These are phyloP conservation scores for Eudyptes chrysolophus DNA, from an alignment of 2,113 vertebrate genomes.

Conservation along the genomic window DNA sequence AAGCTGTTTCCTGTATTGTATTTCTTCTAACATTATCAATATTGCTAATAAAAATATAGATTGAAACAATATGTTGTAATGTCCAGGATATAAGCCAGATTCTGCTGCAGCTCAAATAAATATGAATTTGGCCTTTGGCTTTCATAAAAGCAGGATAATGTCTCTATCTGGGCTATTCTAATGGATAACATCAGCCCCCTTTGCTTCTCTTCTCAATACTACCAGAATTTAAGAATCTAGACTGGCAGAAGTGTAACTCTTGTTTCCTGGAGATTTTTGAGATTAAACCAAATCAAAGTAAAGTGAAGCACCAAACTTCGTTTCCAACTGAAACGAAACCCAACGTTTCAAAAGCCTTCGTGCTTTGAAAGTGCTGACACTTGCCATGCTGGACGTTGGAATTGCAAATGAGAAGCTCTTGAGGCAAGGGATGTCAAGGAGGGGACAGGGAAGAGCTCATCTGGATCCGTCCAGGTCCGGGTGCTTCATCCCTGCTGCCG, in stretches of 20 bases:
- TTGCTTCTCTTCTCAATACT: neutral
- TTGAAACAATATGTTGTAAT: conserved; percentile 45
- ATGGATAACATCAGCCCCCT: neutral
- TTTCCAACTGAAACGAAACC: neutral
- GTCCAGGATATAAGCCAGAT: conserved; percentile 45
- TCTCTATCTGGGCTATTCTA: conserved; percentile 23
- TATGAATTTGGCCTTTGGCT: conserved; percentile 22
- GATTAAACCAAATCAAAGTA: neutral
- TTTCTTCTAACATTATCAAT: conserved; percentile 50
- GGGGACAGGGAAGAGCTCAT: neutral
- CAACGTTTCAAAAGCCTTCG: rapidly evolving
- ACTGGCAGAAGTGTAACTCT: neutral
- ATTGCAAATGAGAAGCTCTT: neutral
- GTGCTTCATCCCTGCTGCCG: rapidly evolving
- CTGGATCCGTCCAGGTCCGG: neutral
- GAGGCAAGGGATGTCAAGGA: too few species aligned
- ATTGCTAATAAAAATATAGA: conserved; percentile 54
- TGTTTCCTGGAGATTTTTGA: neutral
- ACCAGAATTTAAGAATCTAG: neutral
- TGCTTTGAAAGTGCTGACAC: neutral
- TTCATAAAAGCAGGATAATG: conserved; percentile 11
- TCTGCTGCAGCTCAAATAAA: conserved; percentile 35
- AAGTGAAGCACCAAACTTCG: neutral
- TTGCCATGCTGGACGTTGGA: rapidly evolving
- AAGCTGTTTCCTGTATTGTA: conserved; percentile 22